A percentile compares a stretch with the other conserved stretches of the same genome.
These are phyloP conservation scores for Pseudomyrmex cubaensis DNA, from an alignment of 1,140 invertebrate genomes.

Conservation along the genomic window DNA sequence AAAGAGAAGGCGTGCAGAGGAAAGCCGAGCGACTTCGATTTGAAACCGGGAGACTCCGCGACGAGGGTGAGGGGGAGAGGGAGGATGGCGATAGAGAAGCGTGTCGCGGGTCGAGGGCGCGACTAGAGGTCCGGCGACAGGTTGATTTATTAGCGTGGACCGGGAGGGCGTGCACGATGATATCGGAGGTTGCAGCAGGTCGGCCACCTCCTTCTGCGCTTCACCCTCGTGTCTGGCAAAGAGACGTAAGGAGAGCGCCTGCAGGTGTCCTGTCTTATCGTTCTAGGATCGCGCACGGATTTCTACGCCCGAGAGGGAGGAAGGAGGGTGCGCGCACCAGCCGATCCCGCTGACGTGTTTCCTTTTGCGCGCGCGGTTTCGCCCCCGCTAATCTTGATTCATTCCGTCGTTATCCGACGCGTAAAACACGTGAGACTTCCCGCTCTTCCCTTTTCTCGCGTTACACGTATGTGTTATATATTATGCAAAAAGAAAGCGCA, in stretches of 20 bases:
- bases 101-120: slow-evolving; percentile 38
- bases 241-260: slow-evolving; percentile 34
- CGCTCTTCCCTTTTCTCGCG: background rate
- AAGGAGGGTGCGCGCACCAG: slow-evolving; percentile 5
- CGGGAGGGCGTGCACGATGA: slow-evolving; percentile 36
- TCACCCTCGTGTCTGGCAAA: slow-evolving; percentile 37
- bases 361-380: background rate
- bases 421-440: background rate
- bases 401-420: background rate
- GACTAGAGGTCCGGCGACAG: slow-evolving; percentile 27
- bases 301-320: slow-evolving; percentile 2
- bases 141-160: slow-evolving; percentile 59
- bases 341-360: background rate
- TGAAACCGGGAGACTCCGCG: slow-evolving; percentile 2
- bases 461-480: background rate
- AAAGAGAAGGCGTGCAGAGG: background rate
- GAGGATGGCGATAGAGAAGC: slow-evolving; percentile 28
- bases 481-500: too few species aligned
- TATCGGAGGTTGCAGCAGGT: slow-evolving; percentile 47
- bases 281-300: slow-evolving; percentile 35
- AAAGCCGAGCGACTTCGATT: background rate
- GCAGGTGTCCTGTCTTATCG: slow-evolving; percentile 56
- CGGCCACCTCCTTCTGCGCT: slow-evolving; percentile 49
- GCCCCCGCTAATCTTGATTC: background rate
- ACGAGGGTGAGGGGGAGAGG: background rate